Evolutionary conservation across 1,140 invertebrate species (phyloP).

Genomic region (Trichoplusia ni): DNA sequence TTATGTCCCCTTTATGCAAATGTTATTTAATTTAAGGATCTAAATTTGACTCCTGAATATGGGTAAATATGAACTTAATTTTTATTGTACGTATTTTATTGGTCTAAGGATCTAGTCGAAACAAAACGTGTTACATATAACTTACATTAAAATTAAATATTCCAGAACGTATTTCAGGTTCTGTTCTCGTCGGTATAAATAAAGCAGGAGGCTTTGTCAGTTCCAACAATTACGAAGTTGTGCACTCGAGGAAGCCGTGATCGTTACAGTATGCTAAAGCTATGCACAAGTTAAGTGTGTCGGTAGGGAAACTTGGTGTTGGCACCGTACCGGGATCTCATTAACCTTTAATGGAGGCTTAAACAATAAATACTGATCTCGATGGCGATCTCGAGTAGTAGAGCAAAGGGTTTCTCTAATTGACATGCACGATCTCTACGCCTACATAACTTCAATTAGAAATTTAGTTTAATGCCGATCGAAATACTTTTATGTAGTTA

Average conservation of each 20-base stretch:
- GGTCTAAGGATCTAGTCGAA: no score
- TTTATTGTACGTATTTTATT: no score
- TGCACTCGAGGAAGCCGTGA: not conserved
- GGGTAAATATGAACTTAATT: no score
- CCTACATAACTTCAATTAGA: no score
- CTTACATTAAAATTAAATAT: no score
- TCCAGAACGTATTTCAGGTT: no score
- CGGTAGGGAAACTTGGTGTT: slow-evolving; percentile 1
- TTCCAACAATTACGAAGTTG: no score
- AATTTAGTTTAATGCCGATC: not conserved
- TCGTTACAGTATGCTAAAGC: slow-evolving; percentile 9
- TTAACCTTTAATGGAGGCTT: slow-evolving; percentile 17
- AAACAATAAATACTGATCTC: not conserved
- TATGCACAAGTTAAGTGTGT: slow-evolving; percentile 14
- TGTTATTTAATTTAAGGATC: not conserved
- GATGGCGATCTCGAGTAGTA: not conserved
- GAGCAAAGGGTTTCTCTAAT: slow-evolving; percentile 11
- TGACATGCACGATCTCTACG: slow-evolving; percentile 2
- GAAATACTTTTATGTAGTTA: no score
- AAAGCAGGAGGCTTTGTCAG: no score
- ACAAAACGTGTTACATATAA: no score
- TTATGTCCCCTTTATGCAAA: not conserved
- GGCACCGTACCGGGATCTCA: not conserved
- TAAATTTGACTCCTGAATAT: no score
- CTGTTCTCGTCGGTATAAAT: no score